These are phyloP conservation scores for Athalia rosae DNA, from an alignment of 2,888 invertebrate genomes.

Conservation along the genomic window DNA sequence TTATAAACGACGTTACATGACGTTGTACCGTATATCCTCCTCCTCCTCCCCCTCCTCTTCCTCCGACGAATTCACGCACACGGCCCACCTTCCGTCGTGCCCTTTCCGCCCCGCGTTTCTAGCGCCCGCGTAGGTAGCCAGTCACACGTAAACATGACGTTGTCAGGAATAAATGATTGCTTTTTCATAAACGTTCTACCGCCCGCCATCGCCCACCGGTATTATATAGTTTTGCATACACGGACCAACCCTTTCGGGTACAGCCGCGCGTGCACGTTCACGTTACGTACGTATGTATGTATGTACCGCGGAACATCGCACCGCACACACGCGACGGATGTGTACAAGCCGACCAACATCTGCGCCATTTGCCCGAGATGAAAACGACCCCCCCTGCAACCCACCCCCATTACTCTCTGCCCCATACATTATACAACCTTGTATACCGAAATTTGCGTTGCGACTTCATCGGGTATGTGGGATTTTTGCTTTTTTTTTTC, in stretches of 20 bases:
- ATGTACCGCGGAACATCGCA: too few species aligned
- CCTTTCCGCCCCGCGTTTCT: background rate
- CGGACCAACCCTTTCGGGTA: background rate
- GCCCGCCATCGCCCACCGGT: background rate
- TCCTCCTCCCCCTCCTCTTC: too few species aligned
- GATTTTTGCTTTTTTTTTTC: background rate
- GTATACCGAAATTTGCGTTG: too few species aligned
- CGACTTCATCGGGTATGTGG: too few species aligned
- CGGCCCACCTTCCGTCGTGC: background rate
- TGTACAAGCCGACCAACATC: too few species aligned
- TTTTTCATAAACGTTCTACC: constrained; percentile 41
- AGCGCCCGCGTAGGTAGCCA: background rate
- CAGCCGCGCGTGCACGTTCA: too few species aligned
- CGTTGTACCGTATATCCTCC: background rate
- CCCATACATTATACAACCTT: too few species aligned
- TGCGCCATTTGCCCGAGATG: too few species aligned
- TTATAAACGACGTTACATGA: constrained; percentile 36
- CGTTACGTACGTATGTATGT: too few species aligned
- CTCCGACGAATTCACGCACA: background rate
- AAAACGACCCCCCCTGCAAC: too few species aligned
- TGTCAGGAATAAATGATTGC: constrained; percentile 42
- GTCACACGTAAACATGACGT: constrained; percentile 38
- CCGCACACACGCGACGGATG: too few species aligned
- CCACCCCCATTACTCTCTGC: too few species aligned
- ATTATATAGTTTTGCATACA: background rate